A percentile compares a stretch with the other conserved stretches of the same genome.
Evolutionary conservation across 1,140 invertebrate genomes (phyloP).

Genomic region (Nasonia giraulti): DNA sequence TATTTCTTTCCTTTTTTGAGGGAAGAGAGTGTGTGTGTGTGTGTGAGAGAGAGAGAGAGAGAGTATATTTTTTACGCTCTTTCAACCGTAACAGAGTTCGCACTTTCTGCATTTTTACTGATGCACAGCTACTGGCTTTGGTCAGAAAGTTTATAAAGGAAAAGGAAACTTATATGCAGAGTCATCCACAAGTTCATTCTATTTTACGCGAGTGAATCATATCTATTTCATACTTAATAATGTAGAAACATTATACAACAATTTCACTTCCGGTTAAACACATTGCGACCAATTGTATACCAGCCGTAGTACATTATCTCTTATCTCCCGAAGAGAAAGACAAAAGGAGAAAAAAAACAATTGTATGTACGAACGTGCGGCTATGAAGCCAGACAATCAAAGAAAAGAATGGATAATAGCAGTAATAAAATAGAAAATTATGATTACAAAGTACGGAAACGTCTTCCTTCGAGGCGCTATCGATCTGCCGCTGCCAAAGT

Average conservation of each 20-base stretch:
- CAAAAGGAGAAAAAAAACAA: background rate
- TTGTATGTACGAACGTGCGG: background rate
- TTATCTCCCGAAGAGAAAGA: background rate
- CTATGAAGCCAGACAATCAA: background rate
- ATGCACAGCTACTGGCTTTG: no score
- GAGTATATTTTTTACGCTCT: slow-evolving; percentile 18
- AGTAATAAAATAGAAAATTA: background rate
- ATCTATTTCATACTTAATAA: background rate
- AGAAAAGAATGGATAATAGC: slow-evolving; percentile 2
- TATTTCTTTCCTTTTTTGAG: background rate
- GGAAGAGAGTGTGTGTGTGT: no score
- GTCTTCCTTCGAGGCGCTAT: background rate
- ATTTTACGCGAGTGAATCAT: no score
- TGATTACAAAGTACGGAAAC: background rate
- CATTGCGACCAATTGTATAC: background rate
- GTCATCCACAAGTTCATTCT: no score
- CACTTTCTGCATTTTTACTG: background rate
- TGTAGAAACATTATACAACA: background rate
- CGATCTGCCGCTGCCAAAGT: background rate
- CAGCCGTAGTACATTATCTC: background rate
- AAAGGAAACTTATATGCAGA: no score
- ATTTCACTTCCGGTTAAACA: background rate
- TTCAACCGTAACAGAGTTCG: background rate
- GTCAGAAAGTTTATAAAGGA: no score
- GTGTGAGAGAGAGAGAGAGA: background rate